Conservation (phyloP, 1,140 invertebrate genomes). For the Drosophila bipectinata region DNA sequence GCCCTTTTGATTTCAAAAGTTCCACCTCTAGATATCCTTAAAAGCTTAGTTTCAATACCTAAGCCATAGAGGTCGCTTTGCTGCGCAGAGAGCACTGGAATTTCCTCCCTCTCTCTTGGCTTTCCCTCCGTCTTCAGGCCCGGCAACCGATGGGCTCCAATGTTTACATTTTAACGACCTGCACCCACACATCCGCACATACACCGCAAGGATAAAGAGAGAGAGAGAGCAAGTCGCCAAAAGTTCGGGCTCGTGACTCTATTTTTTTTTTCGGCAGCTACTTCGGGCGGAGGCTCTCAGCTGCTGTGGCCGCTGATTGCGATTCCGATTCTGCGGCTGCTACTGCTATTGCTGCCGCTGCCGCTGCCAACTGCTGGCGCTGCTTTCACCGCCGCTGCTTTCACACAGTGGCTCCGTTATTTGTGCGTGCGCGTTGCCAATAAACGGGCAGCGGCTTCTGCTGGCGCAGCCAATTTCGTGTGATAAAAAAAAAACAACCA, state of each 20-base stretch:
- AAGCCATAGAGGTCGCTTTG: constrained; percentile 9
- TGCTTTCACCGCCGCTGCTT: constrained; percentile 37
- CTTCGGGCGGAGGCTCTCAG: constrained; percentile 24
- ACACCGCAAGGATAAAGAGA: not conserved
- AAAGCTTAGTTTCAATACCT: not conserved
- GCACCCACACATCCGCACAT: not conserved
- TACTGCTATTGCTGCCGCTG: constrained; percentile 23
- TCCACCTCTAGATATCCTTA: not conserved
- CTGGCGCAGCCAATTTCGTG: constrained; percentile 53
- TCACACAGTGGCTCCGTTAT: constrained; percentile 55
- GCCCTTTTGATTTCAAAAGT: not conserved
- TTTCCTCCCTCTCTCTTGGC: constrained; percentile 1
- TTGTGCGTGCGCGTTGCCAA: constrained; percentile 79
- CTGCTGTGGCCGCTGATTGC: constrained; percentile 26
- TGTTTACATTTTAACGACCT: constrained; percentile 55
- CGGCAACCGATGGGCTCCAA: constrained; percentile 29
- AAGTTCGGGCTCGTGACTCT: not conserved
- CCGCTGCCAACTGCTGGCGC: constrained; percentile 10
- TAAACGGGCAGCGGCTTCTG: constrained; percentile 70
- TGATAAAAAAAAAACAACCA: constrained; percentile 55
- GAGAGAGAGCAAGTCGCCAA: not conserved
- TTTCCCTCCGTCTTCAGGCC: constrained; percentile 7
- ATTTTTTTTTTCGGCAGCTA: not conserved
- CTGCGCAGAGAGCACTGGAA: constrained; percentile 8
- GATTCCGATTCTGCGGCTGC: not conserved